phyloP scores from a whole-genome alignment of 2,113 vertebrate species.

The Pelmatolapia mariae region DNA sequence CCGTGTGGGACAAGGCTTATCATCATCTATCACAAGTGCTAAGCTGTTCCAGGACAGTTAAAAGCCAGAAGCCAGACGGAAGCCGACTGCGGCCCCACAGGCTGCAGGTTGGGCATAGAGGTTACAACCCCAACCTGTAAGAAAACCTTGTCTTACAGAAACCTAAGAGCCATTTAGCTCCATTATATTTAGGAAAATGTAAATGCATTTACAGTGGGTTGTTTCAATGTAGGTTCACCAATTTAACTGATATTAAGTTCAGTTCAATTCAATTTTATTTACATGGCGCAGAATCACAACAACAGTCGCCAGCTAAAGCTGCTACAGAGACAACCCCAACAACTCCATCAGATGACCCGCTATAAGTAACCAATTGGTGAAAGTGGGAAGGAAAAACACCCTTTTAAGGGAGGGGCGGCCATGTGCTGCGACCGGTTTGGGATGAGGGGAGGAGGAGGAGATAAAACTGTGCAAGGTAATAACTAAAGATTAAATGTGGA shows the following conservation, averaged over 20 bases:
- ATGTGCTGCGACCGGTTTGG: not conserved
- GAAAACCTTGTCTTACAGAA: not conserved
- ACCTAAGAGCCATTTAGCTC: not conserved
- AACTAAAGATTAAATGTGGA: not conserved
- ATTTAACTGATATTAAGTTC: not conserved
- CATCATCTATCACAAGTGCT: not conserved
- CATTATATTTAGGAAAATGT: not conserved
- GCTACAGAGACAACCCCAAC: not conserved
- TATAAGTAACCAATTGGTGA: not conserved
- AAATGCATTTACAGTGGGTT: not conserved
- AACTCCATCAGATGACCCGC: not conserved
- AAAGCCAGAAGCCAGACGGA: not conserved
- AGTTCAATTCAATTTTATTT: not conserved
- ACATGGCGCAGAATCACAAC: not conserved
- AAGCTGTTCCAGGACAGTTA: not conserved
- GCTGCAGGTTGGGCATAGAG: not conserved
- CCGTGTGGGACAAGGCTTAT: not conserved
- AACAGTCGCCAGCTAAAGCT: not conserved
- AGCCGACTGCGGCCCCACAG: rapidly evolving
- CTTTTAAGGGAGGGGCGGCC: not conserved
- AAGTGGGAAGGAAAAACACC: not conserved
- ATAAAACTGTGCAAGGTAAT: not conserved
- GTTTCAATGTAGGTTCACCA: not conserved
- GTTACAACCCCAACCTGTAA: not conserved
- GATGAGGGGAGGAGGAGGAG: not conserved